Evolutionary conservation across 1,140 invertebrate genomes (phyloP).

Genomic region (Conus betulinus): DNA sequence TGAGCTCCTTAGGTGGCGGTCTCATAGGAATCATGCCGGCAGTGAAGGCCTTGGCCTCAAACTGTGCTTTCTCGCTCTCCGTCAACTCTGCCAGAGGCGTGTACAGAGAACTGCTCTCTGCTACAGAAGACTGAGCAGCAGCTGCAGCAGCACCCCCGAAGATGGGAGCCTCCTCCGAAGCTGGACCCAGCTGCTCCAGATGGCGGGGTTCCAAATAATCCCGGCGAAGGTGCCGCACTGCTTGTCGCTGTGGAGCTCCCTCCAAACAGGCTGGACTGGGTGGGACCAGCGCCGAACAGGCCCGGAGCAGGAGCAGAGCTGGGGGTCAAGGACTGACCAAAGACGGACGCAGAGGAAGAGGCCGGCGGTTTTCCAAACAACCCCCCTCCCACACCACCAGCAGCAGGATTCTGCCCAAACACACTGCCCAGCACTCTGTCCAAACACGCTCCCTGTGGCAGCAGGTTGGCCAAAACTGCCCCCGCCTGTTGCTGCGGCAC

Average conservation of each 20-base stretch:
- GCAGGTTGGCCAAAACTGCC: background rate
- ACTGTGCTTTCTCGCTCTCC: slow-evolving; percentile 43
- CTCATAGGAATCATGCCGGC: slow-evolving; percentile 45
- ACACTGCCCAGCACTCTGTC: background rate
- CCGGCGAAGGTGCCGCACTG: background rate
- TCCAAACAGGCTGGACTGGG: background rate
- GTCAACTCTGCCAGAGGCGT: slow-evolving; percentile 46
- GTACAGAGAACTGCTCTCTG: slow-evolving; percentile 33
- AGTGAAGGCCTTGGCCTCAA: slow-evolving; percentile 43
- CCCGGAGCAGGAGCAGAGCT: slow-evolving; percentile 25
- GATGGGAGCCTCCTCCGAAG: background rate
- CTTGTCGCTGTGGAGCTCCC: background rate
- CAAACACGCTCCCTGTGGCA: background rate
- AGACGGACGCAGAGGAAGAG: background rate
- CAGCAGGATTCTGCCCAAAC: background rate
- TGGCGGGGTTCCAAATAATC: background rate
- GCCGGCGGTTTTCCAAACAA: slow-evolving; percentile 9
- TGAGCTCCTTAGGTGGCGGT: slow-evolving; percentile 48
- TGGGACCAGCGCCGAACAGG: background rate
- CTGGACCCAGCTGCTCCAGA: background rate
- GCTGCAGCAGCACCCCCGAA: background rate
- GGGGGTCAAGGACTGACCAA: background rate
- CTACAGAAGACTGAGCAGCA: background rate
- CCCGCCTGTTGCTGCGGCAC: background rate
- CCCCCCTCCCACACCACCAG: background rate